These are phyloP conservation scores for Taenioides sp. DNA, from an alignment of 2,797 vertebrate genomes.

Conservation along the genomic window DNA sequence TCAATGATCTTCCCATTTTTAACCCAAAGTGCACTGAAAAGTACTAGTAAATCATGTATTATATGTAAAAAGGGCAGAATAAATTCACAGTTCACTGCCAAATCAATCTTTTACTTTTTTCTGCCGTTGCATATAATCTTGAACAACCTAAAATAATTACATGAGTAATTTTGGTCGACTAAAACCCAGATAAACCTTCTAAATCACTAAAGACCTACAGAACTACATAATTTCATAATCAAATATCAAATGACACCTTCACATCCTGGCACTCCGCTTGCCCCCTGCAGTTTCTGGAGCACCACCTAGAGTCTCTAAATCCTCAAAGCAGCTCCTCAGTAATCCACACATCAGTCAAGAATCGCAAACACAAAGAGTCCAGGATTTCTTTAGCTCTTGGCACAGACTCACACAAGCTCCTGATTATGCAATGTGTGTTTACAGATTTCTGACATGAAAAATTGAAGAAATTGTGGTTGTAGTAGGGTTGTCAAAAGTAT, in stretches of 20 bases:
- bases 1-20: too few species aligned
- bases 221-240: neutral
- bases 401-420: constrained; percentile 14
- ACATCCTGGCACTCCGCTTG: neutral
- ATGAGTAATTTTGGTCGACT: neutral
- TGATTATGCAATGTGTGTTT: constrained; percentile 20
- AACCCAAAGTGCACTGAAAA: too few species aligned
- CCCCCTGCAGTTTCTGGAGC: constrained; percentile 8
- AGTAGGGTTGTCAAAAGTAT: too few species aligned
- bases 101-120: too few species aligned
- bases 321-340: constrained; percentile 38
- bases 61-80: too few species aligned
- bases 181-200: neutral
- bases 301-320: constrained; percentile 42
- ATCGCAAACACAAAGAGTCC: constrained; percentile 26
- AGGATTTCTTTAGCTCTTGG: constrained; percentile 32
- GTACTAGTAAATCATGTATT: too few species aligned
- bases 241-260: neutral
- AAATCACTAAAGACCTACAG: neutral
- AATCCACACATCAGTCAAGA: constrained; percentile 35
- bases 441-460: constrained; percentile 4
- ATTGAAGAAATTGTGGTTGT: neutral
- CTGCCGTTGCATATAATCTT: neutral
- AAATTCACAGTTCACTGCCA: too few species aligned
- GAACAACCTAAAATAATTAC: neutral